These are phyloP conservation scores for Leptinotarsa peninsularis DNA, from an alignment of 2,888 invertebrate genomes.

Conservation along the genomic window DNA sequence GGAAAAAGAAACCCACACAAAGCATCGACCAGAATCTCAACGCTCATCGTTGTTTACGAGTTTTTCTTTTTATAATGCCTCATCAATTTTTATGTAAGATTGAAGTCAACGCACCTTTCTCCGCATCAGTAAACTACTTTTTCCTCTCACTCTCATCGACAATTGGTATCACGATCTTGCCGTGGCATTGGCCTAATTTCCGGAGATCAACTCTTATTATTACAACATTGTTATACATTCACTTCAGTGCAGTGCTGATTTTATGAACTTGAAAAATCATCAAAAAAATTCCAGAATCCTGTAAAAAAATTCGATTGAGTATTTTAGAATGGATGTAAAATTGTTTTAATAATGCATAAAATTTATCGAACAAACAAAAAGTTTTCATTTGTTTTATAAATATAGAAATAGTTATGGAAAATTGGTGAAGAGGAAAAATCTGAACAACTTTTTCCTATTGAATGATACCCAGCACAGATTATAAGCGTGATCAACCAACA, in stretches of 20 bases:
- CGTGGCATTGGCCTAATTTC: constrained; percentile 58
- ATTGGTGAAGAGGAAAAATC: too few species aligned
- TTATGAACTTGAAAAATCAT: too few species aligned
- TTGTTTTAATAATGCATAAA: too few species aligned
- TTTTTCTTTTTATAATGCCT: constrained; percentile 17
- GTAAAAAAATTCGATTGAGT: too few species aligned
- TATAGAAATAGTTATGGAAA: too few species aligned
- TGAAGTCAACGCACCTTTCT: constrained; percentile 33
- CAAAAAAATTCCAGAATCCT: too few species aligned
- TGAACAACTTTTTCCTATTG: too few species aligned
- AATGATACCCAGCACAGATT: too few species aligned
- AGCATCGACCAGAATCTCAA: neutral
- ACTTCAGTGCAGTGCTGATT: neutral
- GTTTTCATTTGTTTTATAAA: too few species aligned
- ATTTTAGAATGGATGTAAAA: too few species aligned
- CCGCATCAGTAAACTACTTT: constrained; percentile 25
- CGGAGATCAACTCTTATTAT: constrained; percentile 36
- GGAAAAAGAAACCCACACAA: neutral
- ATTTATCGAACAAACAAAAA: too few species aligned
- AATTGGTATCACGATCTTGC: constrained; percentile 51
- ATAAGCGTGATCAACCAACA: too few species aligned
- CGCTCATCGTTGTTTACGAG: constrained; percentile 4
- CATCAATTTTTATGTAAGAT: constrained; percentile 29
- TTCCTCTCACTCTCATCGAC: constrained; percentile 41
- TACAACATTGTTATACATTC: constrained; percentile 8